A percentile compares a stretch with the other conserved stretches of the same genome.
These are phyloP conservation scores for Bubalus kerabau DNA, from an alignment of 2,113 vertebrate genomes.

Conservation along the genomic window DNA sequence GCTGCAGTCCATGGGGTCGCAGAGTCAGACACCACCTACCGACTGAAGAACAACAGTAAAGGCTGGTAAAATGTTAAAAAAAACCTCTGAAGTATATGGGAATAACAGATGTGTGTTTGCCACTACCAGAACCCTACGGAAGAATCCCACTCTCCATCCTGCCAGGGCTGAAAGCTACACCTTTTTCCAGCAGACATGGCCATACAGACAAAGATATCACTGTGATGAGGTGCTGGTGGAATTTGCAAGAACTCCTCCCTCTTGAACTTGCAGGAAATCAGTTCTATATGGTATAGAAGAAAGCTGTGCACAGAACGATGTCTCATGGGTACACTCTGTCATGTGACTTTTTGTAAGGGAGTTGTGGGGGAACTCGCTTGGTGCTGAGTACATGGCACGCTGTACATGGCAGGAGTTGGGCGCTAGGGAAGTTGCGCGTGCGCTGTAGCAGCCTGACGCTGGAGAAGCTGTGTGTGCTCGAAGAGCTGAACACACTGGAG, in stretches of 20 bases:
- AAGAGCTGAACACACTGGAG: neutral
- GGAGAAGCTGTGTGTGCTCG: neutral
- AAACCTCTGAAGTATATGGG: neutral
- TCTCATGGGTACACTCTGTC: neutral
- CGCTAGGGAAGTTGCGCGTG: rapidly evolving
- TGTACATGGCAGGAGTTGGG: neutral
- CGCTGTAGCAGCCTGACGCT: neutral
- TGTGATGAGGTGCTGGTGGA: neutral
- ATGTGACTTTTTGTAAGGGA: neutral
- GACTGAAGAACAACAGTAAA: neutral
- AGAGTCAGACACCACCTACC: neutral
- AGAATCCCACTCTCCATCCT: neutral
- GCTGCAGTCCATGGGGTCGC: neutral
- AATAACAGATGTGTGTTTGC: neutral
- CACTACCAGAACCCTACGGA: neutral
- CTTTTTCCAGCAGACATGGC: neutral
- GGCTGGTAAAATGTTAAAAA: neutral
- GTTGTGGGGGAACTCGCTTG: neutral
- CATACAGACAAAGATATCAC: neutral
- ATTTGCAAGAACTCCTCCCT: neutral
- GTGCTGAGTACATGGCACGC: neutral
- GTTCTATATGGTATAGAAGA: neutral
- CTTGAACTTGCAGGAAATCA: neutral
- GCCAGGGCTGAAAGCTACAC: neutral
- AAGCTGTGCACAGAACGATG: neutral